Percentiles rank a stretch among this genome's conserved stretches.
Evolutionary conservation across 2,113 vertebrate genomes (phyloP).

Genomic region (Sphyrna mokarran): DNA sequence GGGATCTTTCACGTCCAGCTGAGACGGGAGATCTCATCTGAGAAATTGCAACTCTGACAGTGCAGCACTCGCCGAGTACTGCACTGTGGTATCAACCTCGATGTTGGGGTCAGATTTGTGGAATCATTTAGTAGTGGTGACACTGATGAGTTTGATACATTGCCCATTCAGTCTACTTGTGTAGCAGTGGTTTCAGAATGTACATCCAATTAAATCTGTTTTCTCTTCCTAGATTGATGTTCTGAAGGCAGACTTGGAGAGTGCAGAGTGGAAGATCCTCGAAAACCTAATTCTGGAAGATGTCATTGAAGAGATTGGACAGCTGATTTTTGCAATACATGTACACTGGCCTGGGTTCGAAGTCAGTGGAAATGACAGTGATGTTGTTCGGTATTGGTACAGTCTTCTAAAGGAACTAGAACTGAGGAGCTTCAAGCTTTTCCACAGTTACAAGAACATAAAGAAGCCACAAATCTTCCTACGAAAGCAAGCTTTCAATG

Average conservation of each 20-base stretch:
- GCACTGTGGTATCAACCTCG: not conserved
- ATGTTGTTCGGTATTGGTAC: slow-evolving; percentile 88
- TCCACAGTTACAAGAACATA: slow-evolving; percentile 70
- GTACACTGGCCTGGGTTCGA: slow-evolving; percentile 94
- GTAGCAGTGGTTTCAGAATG: not conserved
- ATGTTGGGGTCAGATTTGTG: not conserved
- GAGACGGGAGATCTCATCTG: not conserved
- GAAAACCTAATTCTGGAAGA: slow-evolving; percentile 87
- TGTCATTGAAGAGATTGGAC: slow-evolving; percentile 77
- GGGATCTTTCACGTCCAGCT: not conserved
- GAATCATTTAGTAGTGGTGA: not conserved
- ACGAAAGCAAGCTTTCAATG: slow-evolving; percentile 74
- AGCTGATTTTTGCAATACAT: slow-evolving; percentile 82
- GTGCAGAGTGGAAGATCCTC: slow-evolving; percentile 92
- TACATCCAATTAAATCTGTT: not conserved
- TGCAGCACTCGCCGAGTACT: not conserved
- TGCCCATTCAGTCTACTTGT: not conserved
- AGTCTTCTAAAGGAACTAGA: slow-evolving; percentile 86
- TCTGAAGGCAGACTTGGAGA: slow-evolving; percentile 88
- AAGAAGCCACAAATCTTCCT: slow-evolving; percentile 76
- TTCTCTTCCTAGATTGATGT: slow-evolving; percentile 72
- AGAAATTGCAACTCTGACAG: not conserved
- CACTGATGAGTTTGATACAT: not conserved
- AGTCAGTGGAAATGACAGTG: slow-evolving; percentile 77
- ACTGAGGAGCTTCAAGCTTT: slow-evolving; percentile 74